Percentiles rank a stretch among this genome's conserved stretches.
phyloP scores from a whole-genome alignment of 1,140 invertebrate species.

The Diachasma alloeum region DNA sequence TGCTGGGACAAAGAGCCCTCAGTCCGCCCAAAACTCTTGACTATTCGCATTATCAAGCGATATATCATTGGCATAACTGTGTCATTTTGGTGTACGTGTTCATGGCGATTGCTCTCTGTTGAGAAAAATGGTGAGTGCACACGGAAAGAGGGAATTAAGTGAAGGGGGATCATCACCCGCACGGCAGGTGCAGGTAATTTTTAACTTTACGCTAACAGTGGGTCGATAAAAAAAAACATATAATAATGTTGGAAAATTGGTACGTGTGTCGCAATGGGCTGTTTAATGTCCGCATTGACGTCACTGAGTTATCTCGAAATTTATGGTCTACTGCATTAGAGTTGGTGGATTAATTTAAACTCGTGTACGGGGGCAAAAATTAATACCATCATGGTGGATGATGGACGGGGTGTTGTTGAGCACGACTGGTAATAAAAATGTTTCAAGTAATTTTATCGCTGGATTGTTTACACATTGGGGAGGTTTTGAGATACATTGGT shows the following conservation, averaged over 20 bases:
- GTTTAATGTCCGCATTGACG: background rate
- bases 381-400: background rate
- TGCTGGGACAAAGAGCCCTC: too few species aligned
- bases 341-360: background rate
- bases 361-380: background rate
- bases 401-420: background rate
- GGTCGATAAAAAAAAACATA: conserved; percentile 8
- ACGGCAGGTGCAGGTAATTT: conserved; percentile 35
- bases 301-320: background rate
- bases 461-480: background rate
- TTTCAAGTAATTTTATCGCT: background rate
- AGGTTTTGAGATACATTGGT: too few species aligned
- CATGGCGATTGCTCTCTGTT: conserved; percentile 20
- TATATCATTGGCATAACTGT: conserved; percentile 29
- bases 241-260: background rate
- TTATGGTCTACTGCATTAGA: background rate
- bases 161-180: conserved; percentile 39
- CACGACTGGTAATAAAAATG: background rate
- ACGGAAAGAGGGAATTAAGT: conserved; percentile 42
- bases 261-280: background rate
- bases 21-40: too few species aligned
- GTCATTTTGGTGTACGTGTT: background rate
- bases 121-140: conserved; percentile 42
- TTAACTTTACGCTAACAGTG: conserved; percentile 34
- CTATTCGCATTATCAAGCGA: conserved; percentile 30